Evolutionary conservation across 2,113 vertebrate species (phyloP).

Genomic region (Rhabdornis inornatus): DNA sequence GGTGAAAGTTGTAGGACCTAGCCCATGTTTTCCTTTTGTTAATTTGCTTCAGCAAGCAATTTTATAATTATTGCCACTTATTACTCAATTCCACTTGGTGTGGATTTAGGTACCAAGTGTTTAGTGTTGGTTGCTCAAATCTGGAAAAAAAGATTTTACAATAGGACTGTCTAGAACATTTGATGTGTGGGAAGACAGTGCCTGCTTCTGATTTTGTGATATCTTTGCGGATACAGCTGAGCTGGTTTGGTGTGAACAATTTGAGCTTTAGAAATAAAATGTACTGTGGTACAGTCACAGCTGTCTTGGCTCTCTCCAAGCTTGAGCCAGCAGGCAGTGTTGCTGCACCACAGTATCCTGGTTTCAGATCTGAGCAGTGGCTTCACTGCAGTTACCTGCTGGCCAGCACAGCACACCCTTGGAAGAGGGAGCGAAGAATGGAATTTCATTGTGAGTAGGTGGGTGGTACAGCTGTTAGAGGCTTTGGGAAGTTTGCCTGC

Average conservation of each 20-base stretch:
- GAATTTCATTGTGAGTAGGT: accelerated
- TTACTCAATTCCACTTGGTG: not conserved
- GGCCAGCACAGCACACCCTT: not conserved
- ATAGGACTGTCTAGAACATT: not conserved
- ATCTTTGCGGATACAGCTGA: not conserved
- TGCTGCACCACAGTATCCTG: not conserved
- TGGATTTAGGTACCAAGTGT: not conserved
- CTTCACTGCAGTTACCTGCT: not conserved
- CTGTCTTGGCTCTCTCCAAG: not conserved
- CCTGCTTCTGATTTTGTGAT: not conserved
- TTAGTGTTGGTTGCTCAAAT: not conserved
- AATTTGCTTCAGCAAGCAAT: not conserved
- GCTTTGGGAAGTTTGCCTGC: not conserved
- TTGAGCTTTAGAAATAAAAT: not conserved
- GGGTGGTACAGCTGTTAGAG: not conserved
- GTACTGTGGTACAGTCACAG: not conserved
- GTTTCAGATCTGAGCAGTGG: not conserved
- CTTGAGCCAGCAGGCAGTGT: accelerated
- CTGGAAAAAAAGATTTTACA: not conserved
- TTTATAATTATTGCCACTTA: not conserved
- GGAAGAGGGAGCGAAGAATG: not conserved
- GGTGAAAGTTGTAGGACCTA: not conserved
- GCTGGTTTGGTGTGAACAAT: not conserved
- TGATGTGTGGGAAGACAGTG: not conserved
- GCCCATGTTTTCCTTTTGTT: not conserved